Conservation (phyloP, 2,113 vertebrate species). For the Pristiophorus japonicus region DNA sequence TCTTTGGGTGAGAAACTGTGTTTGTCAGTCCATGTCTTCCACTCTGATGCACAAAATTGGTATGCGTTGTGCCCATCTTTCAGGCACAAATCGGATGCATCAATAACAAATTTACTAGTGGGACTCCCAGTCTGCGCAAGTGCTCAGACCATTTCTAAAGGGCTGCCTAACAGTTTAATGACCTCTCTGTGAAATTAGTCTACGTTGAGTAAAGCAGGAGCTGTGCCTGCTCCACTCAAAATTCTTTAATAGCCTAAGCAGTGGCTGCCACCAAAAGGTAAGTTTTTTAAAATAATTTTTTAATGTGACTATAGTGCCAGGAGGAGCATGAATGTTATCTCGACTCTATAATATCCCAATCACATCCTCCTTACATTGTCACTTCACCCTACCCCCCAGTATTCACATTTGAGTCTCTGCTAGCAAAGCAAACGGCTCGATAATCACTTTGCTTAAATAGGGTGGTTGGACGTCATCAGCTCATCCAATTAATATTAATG, state of each 20-base stretch:
- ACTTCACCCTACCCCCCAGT: too few relatives aligned
- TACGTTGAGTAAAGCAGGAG: background rate
- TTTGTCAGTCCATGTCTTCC: too few relatives aligned
- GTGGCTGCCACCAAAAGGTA: background rate
- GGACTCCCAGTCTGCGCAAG: background rate
- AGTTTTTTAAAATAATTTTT: background rate
- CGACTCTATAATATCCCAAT: background rate
- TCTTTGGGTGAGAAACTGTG: too few relatives aligned
- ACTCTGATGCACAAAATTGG: too few relatives aligned
- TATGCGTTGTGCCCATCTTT: too few relatives aligned
- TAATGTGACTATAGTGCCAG: background rate
- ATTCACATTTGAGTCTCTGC: too few relatives aligned
- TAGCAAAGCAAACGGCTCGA: background rate
- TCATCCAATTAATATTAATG: background rate
- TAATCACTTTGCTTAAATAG: background rate
- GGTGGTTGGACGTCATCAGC: background rate
- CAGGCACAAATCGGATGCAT: too few relatives aligned
- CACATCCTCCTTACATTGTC: background rate
- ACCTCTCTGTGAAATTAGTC: background rate
- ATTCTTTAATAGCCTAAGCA: background rate
- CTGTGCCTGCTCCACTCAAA: background rate
- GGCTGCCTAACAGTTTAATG: background rate
- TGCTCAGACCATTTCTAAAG: too few relatives aligned
- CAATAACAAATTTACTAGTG: too few relatives aligned
- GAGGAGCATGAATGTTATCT: background rate